Base-by-base conservation (phyloP, 2,113 vertebrate genomes). In the Paedocypris sp. region DNA sequence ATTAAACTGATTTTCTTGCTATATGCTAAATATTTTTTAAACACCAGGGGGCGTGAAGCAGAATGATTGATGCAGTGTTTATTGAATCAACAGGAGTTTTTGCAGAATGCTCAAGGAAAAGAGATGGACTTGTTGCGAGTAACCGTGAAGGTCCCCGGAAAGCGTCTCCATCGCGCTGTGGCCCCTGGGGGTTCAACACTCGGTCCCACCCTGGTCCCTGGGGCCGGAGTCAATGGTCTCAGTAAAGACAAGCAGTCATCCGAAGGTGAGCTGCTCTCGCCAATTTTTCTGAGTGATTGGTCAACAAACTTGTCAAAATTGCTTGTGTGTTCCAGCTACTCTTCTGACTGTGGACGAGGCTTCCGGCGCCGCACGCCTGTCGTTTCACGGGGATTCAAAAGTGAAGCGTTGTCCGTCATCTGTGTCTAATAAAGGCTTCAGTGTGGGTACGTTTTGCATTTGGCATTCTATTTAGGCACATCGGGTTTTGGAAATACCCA, bases 61-160 rank as follows among this genome's bases (percentile, higher is more conserved):
- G n/a, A n/a, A n/a, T n/a, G n/a, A n/a, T n/a, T n/a, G n/a, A n/a
- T n/a, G n/a, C n/a, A n/a, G n/a, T n/a, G n/a, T n/a, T n/a, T n/a
- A n/a, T n/a, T n/a, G n/a, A n/a, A n/a, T n/a, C n/a, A n/a, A 33
- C 54, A 88, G 92, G 94, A 93, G 48, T 97, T 94, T 72, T 85
- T 84, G 11, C 92, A 96, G 77, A 94, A 91, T 32, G 82, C 76
- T 5, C 93, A 97, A 0, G 90, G 94, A 1, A 98, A 97, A 76
- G 94, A 94, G 72, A 94, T 98, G 74, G 92, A 94, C 47, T 80
- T 98, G 13, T 82, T 94, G 11, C 87, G 91, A 0, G 96, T 95
- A 59, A 98, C 94, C 0, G 94, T 98, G 10, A 98, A 98, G 68
- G 92, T 98, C 51, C 94, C 94, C 0, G 94, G 94, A 15, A 97